Evolutionary conservation across 2,797 vertebrate species (phyloP).

Genomic region (Molossus molossus): DNA sequence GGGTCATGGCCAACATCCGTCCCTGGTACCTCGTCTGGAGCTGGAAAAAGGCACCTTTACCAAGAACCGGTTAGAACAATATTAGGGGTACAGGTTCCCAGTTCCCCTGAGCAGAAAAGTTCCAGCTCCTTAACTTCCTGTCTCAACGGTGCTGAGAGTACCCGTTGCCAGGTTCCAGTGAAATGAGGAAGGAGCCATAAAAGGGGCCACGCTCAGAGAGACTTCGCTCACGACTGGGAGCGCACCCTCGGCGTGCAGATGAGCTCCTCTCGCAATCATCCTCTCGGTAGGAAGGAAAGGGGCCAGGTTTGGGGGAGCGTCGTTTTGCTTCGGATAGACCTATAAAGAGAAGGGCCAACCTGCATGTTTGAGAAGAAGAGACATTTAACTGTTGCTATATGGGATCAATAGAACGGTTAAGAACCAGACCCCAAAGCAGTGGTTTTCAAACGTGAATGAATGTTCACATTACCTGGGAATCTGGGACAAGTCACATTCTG

Average conservation of each 20-base stretch:
- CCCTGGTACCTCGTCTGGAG: background rate
- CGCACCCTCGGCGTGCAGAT: background rate
- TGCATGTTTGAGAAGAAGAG: background rate
- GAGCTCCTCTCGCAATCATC: background rate
- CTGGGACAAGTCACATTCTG: background rate
- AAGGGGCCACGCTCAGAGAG: background rate
- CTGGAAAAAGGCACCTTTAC: background rate
- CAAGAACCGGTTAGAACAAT: background rate
- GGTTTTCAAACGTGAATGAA: conserved; percentile 7
- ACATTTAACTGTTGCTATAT: background rate
- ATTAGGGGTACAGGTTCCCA: background rate
- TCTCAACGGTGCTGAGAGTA: background rate
- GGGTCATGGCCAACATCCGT: background rate
- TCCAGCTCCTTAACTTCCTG: background rate
- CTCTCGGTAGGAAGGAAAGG: background rate
- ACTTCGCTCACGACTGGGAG: background rate
- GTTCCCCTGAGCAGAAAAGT: background rate
- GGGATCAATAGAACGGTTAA: background rate
- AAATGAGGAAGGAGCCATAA: background rate
- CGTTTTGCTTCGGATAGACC: background rate
- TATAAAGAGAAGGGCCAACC: background rate
- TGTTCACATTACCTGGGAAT: background rate
- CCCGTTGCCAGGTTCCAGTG: background rate
- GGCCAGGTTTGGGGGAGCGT: background rate
- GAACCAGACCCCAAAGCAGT: background rate